Percentiles rank a stretch among this genome's conserved stretches.
These are phyloP conservation scores for Thereva nobilitata DNA, from an alignment of 2,888 invertebrate genomes.

Conservation along the genomic window DNA sequence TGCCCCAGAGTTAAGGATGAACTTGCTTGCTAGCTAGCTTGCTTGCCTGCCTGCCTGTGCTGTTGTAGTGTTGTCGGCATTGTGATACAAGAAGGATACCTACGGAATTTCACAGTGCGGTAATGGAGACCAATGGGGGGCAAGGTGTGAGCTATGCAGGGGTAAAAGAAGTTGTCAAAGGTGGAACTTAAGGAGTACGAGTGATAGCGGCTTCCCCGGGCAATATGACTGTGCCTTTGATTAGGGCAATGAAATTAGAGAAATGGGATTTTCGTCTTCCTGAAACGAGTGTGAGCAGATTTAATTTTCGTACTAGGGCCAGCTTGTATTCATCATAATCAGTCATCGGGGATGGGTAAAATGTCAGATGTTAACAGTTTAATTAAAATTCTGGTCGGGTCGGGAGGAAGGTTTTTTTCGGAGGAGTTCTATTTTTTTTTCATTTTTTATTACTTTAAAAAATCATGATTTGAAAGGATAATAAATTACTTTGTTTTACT, in stretches of 20 bases:
- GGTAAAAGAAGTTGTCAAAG: conserved; percentile 14
- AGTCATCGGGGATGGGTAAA: neutral
- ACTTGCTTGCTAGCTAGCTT: conserved; percentile 6
- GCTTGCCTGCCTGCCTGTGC: too few species aligned
- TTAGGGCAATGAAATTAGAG: conserved; percentile 30
- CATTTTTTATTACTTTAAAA: too few species aligned
- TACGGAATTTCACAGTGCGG: conserved; percentile 16
- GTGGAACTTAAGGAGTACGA: conserved; percentile 8
- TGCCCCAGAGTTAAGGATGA: conserved; percentile 24
- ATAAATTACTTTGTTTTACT: too few species aligned
- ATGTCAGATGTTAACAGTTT: conserved; percentile 2
- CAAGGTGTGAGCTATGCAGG: neutral
- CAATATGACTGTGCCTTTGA: conserved; percentile 31
- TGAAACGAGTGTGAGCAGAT: conserved; percentile 13
- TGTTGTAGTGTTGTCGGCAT: too few species aligned
- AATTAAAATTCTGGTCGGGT: too few species aligned
- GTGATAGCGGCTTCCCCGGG: conserved; percentile 10
- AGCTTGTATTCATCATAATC: conserved; percentile 25
- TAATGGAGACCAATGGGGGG: neutral
- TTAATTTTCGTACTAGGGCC: conserved; percentile 6
- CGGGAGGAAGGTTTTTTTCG: too few species aligned
- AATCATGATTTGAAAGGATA: too few species aligned
- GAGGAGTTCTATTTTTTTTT: too few species aligned
- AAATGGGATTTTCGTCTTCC: conserved; percentile 1
- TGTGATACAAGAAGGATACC: conserved; percentile 19